phyloP scores from a whole-genome alignment of 2,113 vertebrate species.

The Mesitornis unicolor region DNA sequence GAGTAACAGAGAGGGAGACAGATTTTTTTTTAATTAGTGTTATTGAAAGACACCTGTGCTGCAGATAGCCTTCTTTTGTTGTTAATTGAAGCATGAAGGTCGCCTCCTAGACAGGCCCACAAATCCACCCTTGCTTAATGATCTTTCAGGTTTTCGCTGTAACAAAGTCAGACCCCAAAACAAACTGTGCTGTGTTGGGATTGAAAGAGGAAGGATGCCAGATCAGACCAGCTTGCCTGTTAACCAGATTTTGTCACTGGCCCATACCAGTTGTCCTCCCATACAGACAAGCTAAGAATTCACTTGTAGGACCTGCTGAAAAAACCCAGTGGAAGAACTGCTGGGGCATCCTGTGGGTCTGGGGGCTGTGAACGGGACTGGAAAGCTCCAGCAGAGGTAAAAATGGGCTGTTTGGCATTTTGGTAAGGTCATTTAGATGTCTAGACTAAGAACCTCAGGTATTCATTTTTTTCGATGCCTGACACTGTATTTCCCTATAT shows the following conservation, averaged over 20 bases:
- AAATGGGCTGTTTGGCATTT: background rate
- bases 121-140: background rate
- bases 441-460: background rate
- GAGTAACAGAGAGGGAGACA: background rate
- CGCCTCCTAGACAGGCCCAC: background rate
- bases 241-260: background rate
- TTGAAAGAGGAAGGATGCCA: background rate
- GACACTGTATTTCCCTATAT: background rate
- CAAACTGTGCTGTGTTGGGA: background rate
- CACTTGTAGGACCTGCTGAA: background rate
- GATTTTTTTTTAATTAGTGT: background rate
- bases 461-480: background rate
- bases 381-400: background rate
- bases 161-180: background rate
- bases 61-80: background rate
- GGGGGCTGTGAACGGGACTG: background rate
- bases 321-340: background rate
- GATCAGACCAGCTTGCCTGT: background rate
- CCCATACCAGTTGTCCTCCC: background rate
- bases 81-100: background rate
- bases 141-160: background rate
- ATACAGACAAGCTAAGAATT: background rate
- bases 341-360: background rate
- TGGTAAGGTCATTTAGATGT: background rate
- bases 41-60: conserved; percentile 10